Evolutionary conservation across 30 jellyfish, hydroid and myxozoan genomes (phyloP).

Genomic region (Phacellophora camtschatica): DNA sequence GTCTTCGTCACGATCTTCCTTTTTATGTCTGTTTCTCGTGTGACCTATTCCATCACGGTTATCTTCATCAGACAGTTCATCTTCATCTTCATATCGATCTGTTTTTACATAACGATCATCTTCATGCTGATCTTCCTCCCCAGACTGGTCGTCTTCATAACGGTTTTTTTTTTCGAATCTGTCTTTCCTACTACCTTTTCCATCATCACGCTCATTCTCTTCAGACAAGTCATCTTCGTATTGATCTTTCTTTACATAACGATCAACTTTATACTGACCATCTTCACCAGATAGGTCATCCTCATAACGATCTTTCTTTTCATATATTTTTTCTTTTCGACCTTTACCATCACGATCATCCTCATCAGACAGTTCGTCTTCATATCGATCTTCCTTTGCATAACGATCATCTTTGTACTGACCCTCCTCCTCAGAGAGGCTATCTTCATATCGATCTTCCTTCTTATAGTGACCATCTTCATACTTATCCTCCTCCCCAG

Average conservation of each 20-base stretch:
- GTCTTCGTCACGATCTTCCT: not conserved
- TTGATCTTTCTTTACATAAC: not conserved
- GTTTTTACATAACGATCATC: too few relatives aligned
- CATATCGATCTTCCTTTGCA: not conserved
- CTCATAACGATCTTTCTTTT: not conserved
- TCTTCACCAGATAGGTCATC: slow-evolving; percentile 6
- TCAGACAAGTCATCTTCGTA: slow-evolving; percentile 7
- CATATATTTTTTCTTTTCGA: too few relatives aligned
- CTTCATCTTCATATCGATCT: too few relatives aligned
- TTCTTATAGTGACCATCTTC: not conserved
- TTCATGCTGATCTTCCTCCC: not conserved
- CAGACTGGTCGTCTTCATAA: not conserved
- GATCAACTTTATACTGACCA: not conserved
- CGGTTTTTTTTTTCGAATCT: not conserved
- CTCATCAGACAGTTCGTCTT: not conserved
- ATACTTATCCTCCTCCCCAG: not conserved
- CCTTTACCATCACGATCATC: not conserved
- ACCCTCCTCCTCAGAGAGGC: not conserved
- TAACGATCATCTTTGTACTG: not conserved
- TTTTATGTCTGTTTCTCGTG: too few relatives aligned
- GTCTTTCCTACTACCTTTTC: not conserved
- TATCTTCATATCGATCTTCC: not conserved
- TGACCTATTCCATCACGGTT: not conserved
- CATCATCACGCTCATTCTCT: not conserved
- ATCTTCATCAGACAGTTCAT: not conserved